Base-by-base conservation (phyloP, 2,797 vertebrate species). In the Tragelaphus oryx region DNA sequence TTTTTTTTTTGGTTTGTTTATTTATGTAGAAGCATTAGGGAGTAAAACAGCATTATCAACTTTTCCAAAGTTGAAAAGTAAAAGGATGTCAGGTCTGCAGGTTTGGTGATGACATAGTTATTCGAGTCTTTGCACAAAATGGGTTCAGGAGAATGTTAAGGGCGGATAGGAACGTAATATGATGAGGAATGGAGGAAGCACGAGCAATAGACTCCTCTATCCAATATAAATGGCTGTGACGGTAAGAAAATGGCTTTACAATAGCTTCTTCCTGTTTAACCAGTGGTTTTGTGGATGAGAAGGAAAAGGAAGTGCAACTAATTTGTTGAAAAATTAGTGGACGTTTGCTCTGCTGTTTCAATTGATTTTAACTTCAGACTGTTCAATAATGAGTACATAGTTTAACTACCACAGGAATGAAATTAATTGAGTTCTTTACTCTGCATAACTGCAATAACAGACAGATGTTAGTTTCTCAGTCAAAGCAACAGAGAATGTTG, bases 381-480 rank as follows among this genome's bases (percentile, higher is more conserved):
- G 20, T 80, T 95, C 89, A 96, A 78, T 95, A 96, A 96, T 95
- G 81, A 96, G 80, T 95, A 89, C 60, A 68, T 89, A 89, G 65
- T 97, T 97, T 97, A 97, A 94, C 89, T 71, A 97, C 86, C 91
- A 89, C 93, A 93, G 60, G 74, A 94, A 96, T 97, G 59, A 96
- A 96, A 97, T 65, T 97, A 94, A 97, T 97, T 93, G 95, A 97
- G 93, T 96, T 95, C 74, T 97, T 94, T 82, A 88, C 89, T 96
- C 91, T 96, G 94, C 50, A 95, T 97, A 97, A 97, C 86, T 97
- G 97, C 97, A 97, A 96, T 97, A 97, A 97, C 68, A 94, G 94
- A 89, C 97, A 97, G 95, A 97, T 96, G 93, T 97, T 97, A 95
- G 95, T 95, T 97, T 98, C 96, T 80, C 68, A 94, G 92, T 95